Evolutionary conservation across 2,797 vertebrate genomes (phyloP).

Genomic region (Anomalospiza imberbis): DNA sequence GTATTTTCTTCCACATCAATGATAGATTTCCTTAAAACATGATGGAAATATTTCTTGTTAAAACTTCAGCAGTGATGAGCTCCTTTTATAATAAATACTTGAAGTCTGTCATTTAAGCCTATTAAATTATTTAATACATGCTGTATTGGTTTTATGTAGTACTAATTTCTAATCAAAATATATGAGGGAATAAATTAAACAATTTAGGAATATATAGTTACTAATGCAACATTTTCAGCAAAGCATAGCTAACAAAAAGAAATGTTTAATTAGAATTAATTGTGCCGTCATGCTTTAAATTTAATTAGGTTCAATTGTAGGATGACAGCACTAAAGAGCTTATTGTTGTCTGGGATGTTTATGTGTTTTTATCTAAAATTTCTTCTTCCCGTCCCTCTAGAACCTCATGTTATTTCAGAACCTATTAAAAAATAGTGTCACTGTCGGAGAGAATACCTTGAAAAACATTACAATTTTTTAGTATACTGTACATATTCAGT

Average conservation of each 20-base stretch:
- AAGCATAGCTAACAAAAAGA: neutral
- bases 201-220: neutral
- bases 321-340: neutral
- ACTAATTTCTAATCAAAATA: constrained; percentile 37
- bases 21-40: neutral
- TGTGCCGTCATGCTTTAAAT: neutral
- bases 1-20: neutral
- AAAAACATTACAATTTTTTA: neutral
- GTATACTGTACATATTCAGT: neutral
- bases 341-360: neutral
- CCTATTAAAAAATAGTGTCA: neutral
- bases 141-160: neutral
- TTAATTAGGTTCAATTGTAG: neutral
- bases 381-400: neutral
- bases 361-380: neutral
- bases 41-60: neutral
- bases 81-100: neutral
- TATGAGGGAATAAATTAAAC: constrained; percentile 4
- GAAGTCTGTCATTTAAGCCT: neutral
- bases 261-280: constrained; percentile 3
- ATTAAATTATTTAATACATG: neutral
- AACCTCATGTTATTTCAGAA: neutral
- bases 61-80: neutral
- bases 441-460: neutral
- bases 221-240: neutral